Evolutionary conservation across 2,888 invertebrate species (phyloP).

Genomic region (Patella caerulea): DNA sequence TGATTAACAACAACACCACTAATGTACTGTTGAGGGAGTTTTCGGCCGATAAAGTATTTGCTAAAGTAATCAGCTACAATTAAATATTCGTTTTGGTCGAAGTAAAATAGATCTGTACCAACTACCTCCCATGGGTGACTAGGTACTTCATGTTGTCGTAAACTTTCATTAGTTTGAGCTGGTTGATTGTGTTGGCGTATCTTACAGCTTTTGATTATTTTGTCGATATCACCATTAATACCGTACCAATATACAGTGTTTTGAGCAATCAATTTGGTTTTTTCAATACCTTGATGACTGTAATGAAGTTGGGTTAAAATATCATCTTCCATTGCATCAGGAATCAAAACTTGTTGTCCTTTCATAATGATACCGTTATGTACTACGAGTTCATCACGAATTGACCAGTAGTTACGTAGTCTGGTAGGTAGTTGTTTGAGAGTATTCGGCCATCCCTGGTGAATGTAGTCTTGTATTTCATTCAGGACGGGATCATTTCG

Average conservation of each 20-base stretch:
- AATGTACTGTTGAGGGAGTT: not conserved
- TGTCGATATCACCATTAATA: slow-evolving; percentile 29
- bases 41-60: slow-evolving; percentile 17
- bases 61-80: slow-evolving; percentile 27
- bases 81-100: slow-evolving; percentile 23
- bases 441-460: slow-evolving; percentile 23
- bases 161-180: slow-evolving; percentile 22
- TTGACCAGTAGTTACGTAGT: slow-evolving; percentile 23
- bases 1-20: not conserved
- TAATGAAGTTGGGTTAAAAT: slow-evolving; percentile 31
- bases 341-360: slow-evolving; percentile 13
- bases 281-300: slow-evolving; percentile 28
- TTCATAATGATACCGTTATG: slow-evolving; percentile 34
- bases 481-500: not conserved
- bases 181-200: slow-evolving; percentile 26
- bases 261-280: slow-evolving; percentile 27
- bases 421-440: slow-evolving; percentile 15
- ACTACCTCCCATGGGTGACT: slow-evolving; percentile 26
- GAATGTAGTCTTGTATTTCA: not conserved
- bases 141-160: not conserved
- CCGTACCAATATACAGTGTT: slow-evolving; percentile 28
- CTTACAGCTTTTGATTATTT: slow-evolving; percentile 10
- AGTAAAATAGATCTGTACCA: slow-evolving; percentile 30
- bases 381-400: slow-evolving; percentile 25
- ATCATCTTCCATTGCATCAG: slow-evolving; percentile 4